Evolutionary conservation across 1,140 invertebrate genomes (phyloP), one percentile per base, ranked within the genome.

Genomic region (Bombyx mandarina): DNA sequence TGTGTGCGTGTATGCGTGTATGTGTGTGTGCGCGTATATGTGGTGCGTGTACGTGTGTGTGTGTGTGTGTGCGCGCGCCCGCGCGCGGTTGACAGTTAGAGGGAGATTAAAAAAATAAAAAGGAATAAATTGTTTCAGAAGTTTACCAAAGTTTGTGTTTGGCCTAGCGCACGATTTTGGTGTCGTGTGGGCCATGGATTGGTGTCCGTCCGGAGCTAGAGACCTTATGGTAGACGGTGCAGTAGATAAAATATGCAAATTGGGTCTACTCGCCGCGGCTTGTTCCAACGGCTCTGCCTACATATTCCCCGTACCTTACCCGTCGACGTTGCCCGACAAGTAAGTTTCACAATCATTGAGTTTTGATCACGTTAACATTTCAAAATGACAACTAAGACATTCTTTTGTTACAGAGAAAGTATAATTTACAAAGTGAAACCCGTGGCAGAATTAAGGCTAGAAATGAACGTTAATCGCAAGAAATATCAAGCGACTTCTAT

Each of bases 191-290:
- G 86, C 89, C 45, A 82, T 94, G 73, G 90, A 91, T 68, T 95
- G 93, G 93, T 95, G 94, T 83, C 93, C 93, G 9, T 93, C 92
- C 1, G 93, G 93, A 22, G 90, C 90, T 63, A 91, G 90, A 60
- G 86, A 91, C 52, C 1, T 12, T 3, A 10, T 52, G 6, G n/a
- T 50, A 3, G n/a, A 22, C 3, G 54, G 57, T 8, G 42, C 56
- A 10, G 8, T 47, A 9, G 49, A 49, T 47, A 67, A 57, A 54
- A 54, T 43, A 57, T 6, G 44, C 65, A 88, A 92, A 73, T 83
- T 94, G 65, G 94, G 94, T 8, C 72, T 95, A 6, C 72, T 94
- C 47, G 93, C 93, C n/a, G 88, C 90, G 7, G 92, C 92, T 7
- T 92, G 90, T 67, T 91, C 91, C 0, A 90, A 92, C 73, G 92